Conservation (phyloP, 2,888 invertebrate genomes). For the Hypena proboscidalis region DNA sequence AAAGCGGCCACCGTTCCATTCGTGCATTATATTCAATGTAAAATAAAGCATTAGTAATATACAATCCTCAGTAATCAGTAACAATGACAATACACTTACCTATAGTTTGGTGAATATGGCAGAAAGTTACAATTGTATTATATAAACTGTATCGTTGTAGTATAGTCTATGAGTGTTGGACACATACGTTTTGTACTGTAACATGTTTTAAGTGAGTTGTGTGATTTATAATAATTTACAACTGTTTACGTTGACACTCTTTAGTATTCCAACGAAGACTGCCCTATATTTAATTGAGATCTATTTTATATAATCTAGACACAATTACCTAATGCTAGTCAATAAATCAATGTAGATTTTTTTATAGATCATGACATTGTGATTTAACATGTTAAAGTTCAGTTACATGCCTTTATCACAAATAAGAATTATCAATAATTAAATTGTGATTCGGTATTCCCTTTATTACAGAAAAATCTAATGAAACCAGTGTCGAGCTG, state of each 20-base stretch:
- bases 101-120: slow-evolving; percentile 83
- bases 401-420: slow-evolving; percentile 10
- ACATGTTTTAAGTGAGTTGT: slow-evolving; percentile 65
- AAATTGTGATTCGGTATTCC: too few species aligned
- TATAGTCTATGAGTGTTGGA: slow-evolving; percentile 68
- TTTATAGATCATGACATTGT: slow-evolving; percentile 54
- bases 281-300: slow-evolving; percentile 84
- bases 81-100: slow-evolving; percentile 83
- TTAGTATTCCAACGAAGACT: slow-evolving; percentile 84
- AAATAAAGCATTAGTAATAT: slow-evolving; percentile 64
- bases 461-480: too few species aligned
- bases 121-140: slow-evolving; percentile 76
- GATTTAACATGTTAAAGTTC: slow-evolving; percentile 28
- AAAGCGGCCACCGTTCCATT: slow-evolving; percentile 15
- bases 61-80: slow-evolving; percentile 76
- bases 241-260: slow-evolving; percentile 74
- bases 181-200: slow-evolving; percentile 61
- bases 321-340: slow-evolving; percentile 79
- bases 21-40: slow-evolving; percentile 47
- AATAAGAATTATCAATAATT: too few species aligned
- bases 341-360: slow-evolving; percentile 59
- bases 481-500: too few species aligned
- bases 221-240: slow-evolving; percentile 73
- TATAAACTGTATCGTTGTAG: slow-evolving; percentile 62
- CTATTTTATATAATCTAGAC: slow-evolving; percentile 84